Base-by-base conservation (phyloP, 2,888 invertebrate species). In the Hydrotaea diabolus region DNA sequence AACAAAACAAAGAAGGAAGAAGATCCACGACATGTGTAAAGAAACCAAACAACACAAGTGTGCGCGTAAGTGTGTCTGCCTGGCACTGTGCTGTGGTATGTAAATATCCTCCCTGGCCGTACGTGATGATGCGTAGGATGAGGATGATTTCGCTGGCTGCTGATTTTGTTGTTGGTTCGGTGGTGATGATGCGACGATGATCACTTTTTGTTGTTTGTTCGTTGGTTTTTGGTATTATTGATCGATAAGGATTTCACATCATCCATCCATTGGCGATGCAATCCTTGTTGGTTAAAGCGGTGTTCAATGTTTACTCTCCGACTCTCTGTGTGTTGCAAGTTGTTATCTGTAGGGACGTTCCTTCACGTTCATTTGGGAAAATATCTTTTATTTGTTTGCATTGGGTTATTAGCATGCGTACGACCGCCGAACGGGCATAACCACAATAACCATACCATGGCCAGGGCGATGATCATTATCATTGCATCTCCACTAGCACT, bases 181-280 rank as follows among this genome's bases (percentile, higher is more conserved):
- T 87, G 64, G 43, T 83, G 75, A 73, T 87, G 85, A 82, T 87
- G 77, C 86, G 86, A 83, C 78, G 74, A 76, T 82, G 39, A 57
- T 83, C 73, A 66, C 15, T 73, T 59, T 59, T 69, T 11, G 46
- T 43, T 69, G 69, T 69, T 57, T 57, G 66, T 53, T 53, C 62
- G 74, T 39, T 74, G 80, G 64, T 69, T 39, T 75, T 69, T 46
- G 46, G 43, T 80, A 31, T n/a, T n/a, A n/a, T 80, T 80, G 39
- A 77, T 74, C 71, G 75, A 66, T 78, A 84, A 80, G 64, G 57
- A 84, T 80, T 78, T 84, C 83, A 80, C 83, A 74, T 74, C 74
- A 74, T 74, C 59, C 74, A 80, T 49, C 43, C 26, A 36, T 77
- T 21, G 69, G 46, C 31, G 31, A 69, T 39, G 17, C 55, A 73